phyloP scores from a whole-genome alignment of 2,113 vertebrate species.

The Eptatretus burgeri region DNA sequence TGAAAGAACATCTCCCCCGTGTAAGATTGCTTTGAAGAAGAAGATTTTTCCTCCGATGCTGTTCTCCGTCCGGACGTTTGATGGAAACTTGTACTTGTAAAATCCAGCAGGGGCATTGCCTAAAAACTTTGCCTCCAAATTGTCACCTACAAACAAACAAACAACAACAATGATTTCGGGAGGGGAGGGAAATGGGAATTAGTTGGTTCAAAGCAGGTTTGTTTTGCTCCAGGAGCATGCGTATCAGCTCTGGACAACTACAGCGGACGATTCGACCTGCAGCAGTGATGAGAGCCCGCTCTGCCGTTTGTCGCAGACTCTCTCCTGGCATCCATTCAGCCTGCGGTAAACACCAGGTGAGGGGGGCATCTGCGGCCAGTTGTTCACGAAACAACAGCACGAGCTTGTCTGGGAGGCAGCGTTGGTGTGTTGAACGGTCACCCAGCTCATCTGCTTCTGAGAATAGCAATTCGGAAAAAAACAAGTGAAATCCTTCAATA shows the following conservation, averaged over 20 bases:
- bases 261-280: slow-evolving; percentile 22
- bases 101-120: slow-evolving; percentile 63
- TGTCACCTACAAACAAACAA: slow-evolving; percentile 19
- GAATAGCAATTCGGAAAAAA: neutral
- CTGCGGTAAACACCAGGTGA: slow-evolving; percentile 56
- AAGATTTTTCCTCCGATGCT: slow-evolving; percentile 46
- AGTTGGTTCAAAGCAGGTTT: neutral
- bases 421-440: slow-evolving; percentile 21
- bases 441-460: slow-evolving; percentile 29
- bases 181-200: neutral
- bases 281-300: slow-evolving; percentile 26
- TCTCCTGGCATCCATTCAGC: slow-evolving; percentile 47
- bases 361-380: slow-evolving; percentile 21
- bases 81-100: slow-evolving; percentile 76
- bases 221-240: neutral
- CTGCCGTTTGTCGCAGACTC: slow-evolving; percentile 41
- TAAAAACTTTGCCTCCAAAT: slow-evolving; percentile 34
- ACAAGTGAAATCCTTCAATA: no score
- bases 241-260: no score
- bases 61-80: slow-evolving; percentile 23
- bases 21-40: slow-evolving; percentile 76
- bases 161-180: neutral
- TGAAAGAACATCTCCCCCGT: slow-evolving; percentile 13
- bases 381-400: slow-evolving; percentile 42
- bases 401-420: slow-evolving; percentile 38